Evolutionary conservation across 2,888 invertebrate species (phyloP).

Genomic region (Tachina grossa): DNA sequence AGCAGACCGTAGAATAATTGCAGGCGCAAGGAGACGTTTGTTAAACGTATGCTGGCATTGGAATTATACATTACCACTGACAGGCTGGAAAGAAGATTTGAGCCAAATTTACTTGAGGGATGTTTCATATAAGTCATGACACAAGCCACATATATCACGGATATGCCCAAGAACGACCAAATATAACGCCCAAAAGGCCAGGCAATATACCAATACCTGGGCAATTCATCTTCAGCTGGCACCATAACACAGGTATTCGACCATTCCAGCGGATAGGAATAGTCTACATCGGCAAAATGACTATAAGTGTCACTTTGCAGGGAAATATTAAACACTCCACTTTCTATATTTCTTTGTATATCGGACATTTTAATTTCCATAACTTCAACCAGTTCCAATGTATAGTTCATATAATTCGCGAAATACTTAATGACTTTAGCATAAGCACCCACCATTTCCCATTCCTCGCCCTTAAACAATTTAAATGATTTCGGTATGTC

Average conservation of each 20-base stretch:
- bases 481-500: slow-evolving; percentile 47
- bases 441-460: slow-evolving; percentile 72
- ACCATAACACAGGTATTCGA: slow-evolving; percentile 79
- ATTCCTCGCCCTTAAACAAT: not conserved
- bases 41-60: slow-evolving; percentile 74
- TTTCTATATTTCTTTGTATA: slow-evolving; percentile 70
- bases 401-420: slow-evolving; percentile 73
- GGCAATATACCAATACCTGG: slow-evolving; percentile 78
- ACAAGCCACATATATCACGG: slow-evolving; percentile 77
- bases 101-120: slow-evolving; percentile 39
- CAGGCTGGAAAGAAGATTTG: slow-evolving; percentile 76
- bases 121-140: slow-evolving; percentile 75
- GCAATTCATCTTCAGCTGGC: slow-evolving; percentile 79
- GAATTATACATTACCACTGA: slow-evolving; percentile 77
- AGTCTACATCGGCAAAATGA: slow-evolving; percentile 61
- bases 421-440: slow-evolving; percentile 73
- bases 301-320: slow-evolving; percentile 70
- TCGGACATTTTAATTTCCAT: slow-evolving; percentile 70
- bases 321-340: slow-evolving; percentile 75
- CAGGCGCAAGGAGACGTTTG: slow-evolving; percentile 72
- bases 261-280: slow-evolving; percentile 78
- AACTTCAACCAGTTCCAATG: slow-evolving; percentile 72
- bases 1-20: slow-evolving; percentile 76
- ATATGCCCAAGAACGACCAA: slow-evolving; percentile 75
- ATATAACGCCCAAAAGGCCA: slow-evolving; percentile 78